Percentiles rank a stretch among this genome's conserved stretches.
Evolutionary conservation across 2,888 invertebrate species (phyloP).

Genomic region (Drosophila sordidula): DNA sequence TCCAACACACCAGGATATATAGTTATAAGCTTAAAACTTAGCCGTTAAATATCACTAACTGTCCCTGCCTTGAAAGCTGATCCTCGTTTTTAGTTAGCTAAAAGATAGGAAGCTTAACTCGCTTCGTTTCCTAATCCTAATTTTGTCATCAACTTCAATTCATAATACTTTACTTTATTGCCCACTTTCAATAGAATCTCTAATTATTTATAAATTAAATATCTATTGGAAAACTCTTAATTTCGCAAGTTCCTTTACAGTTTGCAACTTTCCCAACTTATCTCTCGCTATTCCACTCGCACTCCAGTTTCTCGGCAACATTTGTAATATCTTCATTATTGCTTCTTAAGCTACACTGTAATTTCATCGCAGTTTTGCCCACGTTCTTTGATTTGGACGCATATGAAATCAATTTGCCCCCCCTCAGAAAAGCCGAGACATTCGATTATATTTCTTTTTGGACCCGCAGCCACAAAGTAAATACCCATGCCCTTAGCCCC

Average conservation of each 20-base stretch:
- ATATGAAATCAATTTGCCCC: constrained; percentile 64
- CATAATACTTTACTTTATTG: neutral
- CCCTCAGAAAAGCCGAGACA: constrained; percentile 13
- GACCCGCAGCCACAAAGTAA: constrained; percentile 56
- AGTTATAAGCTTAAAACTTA: no score
- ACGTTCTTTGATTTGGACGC: constrained; percentile 24
- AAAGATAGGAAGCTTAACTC: no score
- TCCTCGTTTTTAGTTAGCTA: no score
- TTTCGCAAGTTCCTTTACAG: neutral
- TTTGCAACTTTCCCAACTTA: neutral
- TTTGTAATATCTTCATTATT: constrained; percentile 10
- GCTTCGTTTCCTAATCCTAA: no score
- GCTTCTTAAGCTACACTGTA: neutral
- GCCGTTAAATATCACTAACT: no score
- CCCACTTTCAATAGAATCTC: neutral
- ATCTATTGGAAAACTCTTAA: neutral
- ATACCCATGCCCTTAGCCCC: constrained; percentile 12
- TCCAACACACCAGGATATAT: no score
- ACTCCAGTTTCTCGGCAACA: neutral
- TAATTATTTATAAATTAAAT: neutral
- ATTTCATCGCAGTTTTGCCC: neutral
- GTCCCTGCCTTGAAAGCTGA: no score
- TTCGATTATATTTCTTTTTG: constrained; percentile 13
- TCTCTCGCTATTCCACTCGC: neutral
- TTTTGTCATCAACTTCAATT: no score